These are phyloP conservation scores for Zapornia atra DNA, from an alignment of 2,113 vertebrate genomes.

Conservation along the genomic window DNA sequence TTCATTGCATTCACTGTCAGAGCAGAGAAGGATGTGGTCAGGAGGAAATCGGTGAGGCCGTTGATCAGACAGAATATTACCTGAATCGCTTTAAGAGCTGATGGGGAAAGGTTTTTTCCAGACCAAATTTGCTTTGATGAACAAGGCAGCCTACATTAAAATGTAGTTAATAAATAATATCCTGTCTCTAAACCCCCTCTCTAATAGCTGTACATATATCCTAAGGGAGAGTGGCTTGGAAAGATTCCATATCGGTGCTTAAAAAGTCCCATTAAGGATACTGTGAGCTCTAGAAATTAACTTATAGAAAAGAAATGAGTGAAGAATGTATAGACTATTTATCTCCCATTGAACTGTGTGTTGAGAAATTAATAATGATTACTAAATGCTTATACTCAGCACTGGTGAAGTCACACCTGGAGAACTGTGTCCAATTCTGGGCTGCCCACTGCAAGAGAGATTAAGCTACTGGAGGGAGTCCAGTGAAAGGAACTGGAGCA, in stretches of 20 bases:
- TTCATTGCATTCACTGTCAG: slow-evolving; percentile 48
- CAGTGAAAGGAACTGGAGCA: background rate
- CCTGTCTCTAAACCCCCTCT: background rate
- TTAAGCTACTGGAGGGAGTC: background rate
- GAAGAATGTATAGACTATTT: background rate
- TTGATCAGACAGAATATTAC: slow-evolving; percentile 72
- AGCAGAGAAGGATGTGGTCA: slow-evolving; percentile 59
- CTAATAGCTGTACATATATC: background rate
- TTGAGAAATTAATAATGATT: background rate
- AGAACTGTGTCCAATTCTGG: background rate
- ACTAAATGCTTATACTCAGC: background rate
- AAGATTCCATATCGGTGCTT: slow-evolving; percentile 12
- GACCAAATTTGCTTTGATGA: slow-evolving; percentile 62
- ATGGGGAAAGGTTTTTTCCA: slow-evolving; percentile 53
- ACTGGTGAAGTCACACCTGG: rapidly evolving
- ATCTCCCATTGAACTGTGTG: background rate
- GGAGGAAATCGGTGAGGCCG: slow-evolving; percentile 73
- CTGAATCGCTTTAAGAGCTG: slow-evolving; percentile 71
- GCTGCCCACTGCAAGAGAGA: background rate
- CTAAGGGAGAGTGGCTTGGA: slow-evolving; percentile 8
- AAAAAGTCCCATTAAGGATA: background rate
- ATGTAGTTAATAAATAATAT: slow-evolving; percentile 72
- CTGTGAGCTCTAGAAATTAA: background rate
- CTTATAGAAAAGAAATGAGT: background rate
- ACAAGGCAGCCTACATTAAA: slow-evolving; percentile 44